These are phyloP conservation scores for Danio albolineatus DNA, from an alignment of 2,797 vertebrate species.

Conservation along the genomic window DNA sequence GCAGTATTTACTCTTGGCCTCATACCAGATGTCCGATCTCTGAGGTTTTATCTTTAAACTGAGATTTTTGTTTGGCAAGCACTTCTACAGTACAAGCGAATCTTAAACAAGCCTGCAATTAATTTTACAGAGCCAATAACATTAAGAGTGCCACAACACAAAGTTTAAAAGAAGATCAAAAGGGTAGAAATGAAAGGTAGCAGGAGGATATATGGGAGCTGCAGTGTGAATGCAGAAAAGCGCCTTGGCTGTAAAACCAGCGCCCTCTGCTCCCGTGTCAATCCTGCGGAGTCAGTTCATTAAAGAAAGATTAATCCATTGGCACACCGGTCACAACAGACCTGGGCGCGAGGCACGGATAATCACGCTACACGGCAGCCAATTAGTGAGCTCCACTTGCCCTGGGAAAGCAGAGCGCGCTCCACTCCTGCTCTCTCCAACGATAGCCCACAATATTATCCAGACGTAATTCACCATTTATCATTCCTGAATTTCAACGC, in stretches of 20 bases:
- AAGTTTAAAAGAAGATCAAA: background rate
- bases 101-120: conserved; percentile 6
- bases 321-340: conserved; percentile 77
- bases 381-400: conserved; percentile 78
- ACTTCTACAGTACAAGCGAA: background rate
- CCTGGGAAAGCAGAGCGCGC: conserved; percentile 73
- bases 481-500: conserved; percentile 64
- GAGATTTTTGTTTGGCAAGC: background rate
- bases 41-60: conserved; percentile 21
- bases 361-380: conserved; percentile 77
- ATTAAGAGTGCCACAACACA: background rate
- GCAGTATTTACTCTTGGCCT: conserved; percentile 13
- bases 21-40: background rate
- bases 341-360: conserved; percentile 71
- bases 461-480: conserved; percentile 70
- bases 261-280: conserved; percentile 71
- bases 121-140: conserved; percentile 6
- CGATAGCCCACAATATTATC: conserved; percentile 73
- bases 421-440: conserved; percentile 70
- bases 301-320: conserved; percentile 82
- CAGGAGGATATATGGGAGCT: background rate
- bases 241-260: conserved; percentile 63
- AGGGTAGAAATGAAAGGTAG: background rate
- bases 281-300: conserved; percentile 78
- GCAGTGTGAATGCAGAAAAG: conserved; percentile 49